A percentile compares a stretch with the other conserved stretches of the same genome.
Evolutionary conservation across 2,113 vertebrate species (phyloP).

Genomic region (Sander vitreus): DNA sequence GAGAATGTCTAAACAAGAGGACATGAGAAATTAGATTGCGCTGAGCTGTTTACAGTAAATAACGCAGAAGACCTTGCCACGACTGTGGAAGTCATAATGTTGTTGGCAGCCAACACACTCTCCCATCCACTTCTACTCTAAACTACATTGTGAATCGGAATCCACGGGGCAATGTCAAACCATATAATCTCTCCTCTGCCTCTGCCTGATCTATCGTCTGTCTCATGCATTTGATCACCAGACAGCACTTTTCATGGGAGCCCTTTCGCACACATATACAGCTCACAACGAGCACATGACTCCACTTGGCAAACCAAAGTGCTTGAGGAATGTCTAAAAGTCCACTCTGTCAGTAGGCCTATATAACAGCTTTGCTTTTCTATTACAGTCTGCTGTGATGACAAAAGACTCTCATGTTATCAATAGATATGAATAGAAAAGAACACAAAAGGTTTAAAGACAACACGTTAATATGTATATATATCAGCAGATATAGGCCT

Average conservation of each 20-base stretch:
- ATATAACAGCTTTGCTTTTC: slow-evolving; percentile 13
- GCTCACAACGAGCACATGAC: slow-evolving; percentile 70
- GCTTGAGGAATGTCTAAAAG: slow-evolving; percentile 68
- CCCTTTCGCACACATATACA: slow-evolving; percentile 59
- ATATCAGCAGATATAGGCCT: not conserved
- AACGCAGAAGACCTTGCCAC: slow-evolving; percentile 47
- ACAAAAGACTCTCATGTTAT: slow-evolving; percentile 12
- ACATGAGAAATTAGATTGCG: slow-evolving; percentile 42
- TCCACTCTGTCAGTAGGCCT: slow-evolving; percentile 42
- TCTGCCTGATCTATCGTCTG: slow-evolving; percentile 24
- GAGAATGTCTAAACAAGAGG: slow-evolving; percentile 23
- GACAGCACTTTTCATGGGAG: slow-evolving; percentile 51
- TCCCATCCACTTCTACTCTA: slow-evolving; percentile 49
- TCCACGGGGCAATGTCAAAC: slow-evolving; percentile 42
- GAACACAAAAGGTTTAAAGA: not conserved
- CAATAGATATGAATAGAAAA: not conserved
- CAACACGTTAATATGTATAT: not conserved
- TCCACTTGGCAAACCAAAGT: slow-evolving; percentile 60
- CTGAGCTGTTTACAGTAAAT: slow-evolving; percentile 69
- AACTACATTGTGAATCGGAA: slow-evolving; percentile 34
- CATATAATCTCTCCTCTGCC: slow-evolving; percentile 44
- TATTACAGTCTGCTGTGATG: slow-evolving; percentile 37
- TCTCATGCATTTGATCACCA: slow-evolving; percentile 40
- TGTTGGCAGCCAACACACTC: slow-evolving; percentile 33
- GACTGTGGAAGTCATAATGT: slow-evolving; percentile 26